phyloP scores from a whole-genome alignment of 2,888 invertebrate species.

The Azorinus chamasolen region DNA sequence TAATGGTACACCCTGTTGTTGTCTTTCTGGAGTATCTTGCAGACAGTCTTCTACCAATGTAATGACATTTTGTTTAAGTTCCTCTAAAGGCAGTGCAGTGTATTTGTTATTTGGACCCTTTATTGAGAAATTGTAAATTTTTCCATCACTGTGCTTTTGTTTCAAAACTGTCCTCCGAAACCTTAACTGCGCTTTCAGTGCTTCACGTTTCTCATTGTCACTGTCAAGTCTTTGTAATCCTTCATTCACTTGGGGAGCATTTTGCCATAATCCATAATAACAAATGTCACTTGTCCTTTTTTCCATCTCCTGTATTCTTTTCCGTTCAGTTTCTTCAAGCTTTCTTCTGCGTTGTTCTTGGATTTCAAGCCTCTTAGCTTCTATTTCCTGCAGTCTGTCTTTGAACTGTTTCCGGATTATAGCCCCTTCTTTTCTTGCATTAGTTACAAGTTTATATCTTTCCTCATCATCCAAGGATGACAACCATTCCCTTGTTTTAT shows the following conservation, averaged over 20 bases:
- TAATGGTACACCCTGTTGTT: constrained; percentile 17
- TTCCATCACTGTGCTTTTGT: constrained; percentile 33
- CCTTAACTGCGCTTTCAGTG: constrained; percentile 40
- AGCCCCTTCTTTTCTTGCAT: constrained; percentile 40
- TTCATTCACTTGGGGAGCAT: constrained; percentile 49
- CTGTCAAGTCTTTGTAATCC: constrained; percentile 21
- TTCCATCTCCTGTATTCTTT: constrained; percentile 39
- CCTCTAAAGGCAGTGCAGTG: constrained; percentile 13
- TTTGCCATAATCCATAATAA: constrained; percentile 63
- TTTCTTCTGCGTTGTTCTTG: constrained; percentile 26
- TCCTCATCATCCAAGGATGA: constrained; percentile 11
- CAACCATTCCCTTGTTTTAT: constrained; percentile 57
- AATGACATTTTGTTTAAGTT: constrained; percentile 27
- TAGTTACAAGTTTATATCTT: constrained; percentile 30
- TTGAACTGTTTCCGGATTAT: constrained; percentile 40
- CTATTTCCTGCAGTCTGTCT: constrained; percentile 39
- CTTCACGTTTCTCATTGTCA: constrained; percentile 27
- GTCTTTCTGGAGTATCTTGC: background rate
- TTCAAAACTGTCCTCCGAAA: constrained; percentile 47
- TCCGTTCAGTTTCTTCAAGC: constrained; percentile 37
- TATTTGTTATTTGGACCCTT: constrained; percentile 32
- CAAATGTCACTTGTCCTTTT: constrained; percentile 54
- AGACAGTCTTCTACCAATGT: constrained; percentile 7
- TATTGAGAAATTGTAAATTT: constrained; percentile 34
- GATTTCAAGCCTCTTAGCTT: constrained; percentile 40